Evolutionary conservation across 2,888 invertebrate species (phyloP), one percentile per base, ranked within the genome.

Genomic region (Didymodactylos carnosus): DNA sequence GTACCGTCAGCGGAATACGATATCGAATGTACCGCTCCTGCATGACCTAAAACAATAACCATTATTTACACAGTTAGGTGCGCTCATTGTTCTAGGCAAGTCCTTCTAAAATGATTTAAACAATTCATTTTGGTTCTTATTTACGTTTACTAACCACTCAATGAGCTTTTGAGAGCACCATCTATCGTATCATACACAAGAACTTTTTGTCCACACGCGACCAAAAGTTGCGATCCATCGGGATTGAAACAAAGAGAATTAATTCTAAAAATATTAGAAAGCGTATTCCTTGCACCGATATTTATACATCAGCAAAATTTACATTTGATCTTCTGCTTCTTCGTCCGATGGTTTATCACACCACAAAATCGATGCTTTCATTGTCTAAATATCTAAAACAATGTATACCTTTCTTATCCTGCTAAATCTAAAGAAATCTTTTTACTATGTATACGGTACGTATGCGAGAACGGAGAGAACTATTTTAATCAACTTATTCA

Each of bases 171-270:
- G 6, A 95, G 86, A 2, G 89, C 88, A 16, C 97, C 97, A 84
- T 94, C 91, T 73, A 86, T 87, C 3, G 93, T 90, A 82, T 94
- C 92, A 83, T 95, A 97, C 19, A 98, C 92, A 80, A 97, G 87
- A n/a, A 98, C 90, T 79, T 92, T 88, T 79, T 91, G 90, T 2
- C 94, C 94, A 51, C 94, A 93, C 8, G 94, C 95, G 19, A 94
- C 92, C 73, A 98, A 89, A 76, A 98, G 84, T 83, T 94, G 94
- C 14, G 88, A 88, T 25, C 95, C 97, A 85, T 94, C 94, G 8
- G 97, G 95, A 82, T 91, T 91, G 84, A 93, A 95, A 84, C 94
- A 94, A 79, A 94, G 85, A 80, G 92, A 90, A 83, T 94, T 94
- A 51, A 98, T 90, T 83, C 94, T 94, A 83, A 41, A n/a, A n/a